A percentile compares a stretch with the other conserved stretches of the same genome.
Conservation (phyloP, 2,888 invertebrate genomes). For the Microctonus brassicae region DNA sequence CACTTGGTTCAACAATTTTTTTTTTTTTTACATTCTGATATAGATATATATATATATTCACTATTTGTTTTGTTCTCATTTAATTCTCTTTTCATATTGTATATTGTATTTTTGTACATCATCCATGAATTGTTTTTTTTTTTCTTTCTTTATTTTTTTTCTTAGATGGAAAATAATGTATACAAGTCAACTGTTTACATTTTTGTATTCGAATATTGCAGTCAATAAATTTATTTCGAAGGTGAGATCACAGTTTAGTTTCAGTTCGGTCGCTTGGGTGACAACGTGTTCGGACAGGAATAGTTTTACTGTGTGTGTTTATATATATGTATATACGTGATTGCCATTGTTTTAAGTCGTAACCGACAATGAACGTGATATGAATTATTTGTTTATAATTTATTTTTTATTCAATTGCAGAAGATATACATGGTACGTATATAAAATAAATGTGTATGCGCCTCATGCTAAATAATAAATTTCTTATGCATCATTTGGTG, state of each 20-base stretch:
- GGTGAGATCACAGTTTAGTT: slow-evolving; percentile 37
- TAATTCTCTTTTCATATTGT: not conserved
- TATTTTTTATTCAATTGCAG: not conserved
- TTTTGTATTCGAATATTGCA: slow-evolving; percentile 26
- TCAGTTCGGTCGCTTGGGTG: slow-evolving; percentile 18
- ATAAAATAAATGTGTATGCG: not conserved
- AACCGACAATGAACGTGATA: slow-evolving; percentile 33
- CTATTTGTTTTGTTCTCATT: not conserved
- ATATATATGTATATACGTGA: slow-evolving; percentile 31
- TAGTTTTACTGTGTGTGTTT: slow-evolving; percentile 13
- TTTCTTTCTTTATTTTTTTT: not conserved
- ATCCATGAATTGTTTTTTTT: not conserved
- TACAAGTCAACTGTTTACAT: not conserved
- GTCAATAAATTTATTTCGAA: slow-evolving; percentile 38
- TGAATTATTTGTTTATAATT: slow-evolving; percentile 23
- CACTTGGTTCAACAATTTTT: not conserved
- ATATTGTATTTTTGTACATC: not conserved
- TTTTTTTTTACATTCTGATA: not conserved
- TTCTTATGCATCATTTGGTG: not conserved
- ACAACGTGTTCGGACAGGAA: slow-evolving; percentile 43
- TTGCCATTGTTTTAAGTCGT: slow-evolving; percentile 37
- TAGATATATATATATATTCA: not conserved
- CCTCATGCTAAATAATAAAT: not conserved
- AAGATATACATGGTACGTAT: not conserved
- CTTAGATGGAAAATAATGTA: slow-evolving; percentile 3